Percentiles rank a stretch among this genome's conserved stretches.
These are phyloP conservation scores for Helicoverpa assulta DNA, from an alignment of 2,888 invertebrate species.

Conservation along the genomic window DNA sequence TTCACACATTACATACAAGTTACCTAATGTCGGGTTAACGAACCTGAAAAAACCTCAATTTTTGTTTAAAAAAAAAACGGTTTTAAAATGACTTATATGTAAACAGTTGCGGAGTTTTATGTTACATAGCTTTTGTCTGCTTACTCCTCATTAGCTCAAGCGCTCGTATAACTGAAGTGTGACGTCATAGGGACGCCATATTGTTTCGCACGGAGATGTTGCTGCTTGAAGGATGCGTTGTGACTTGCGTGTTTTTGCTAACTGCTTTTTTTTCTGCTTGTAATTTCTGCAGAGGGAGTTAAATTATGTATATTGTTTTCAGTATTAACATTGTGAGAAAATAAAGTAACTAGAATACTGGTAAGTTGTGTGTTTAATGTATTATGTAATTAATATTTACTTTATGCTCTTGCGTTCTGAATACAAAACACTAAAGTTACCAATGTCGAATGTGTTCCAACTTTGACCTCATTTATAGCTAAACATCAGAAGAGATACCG, in stretches of 20 bases:
- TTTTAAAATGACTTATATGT: conserved; percentile 48
- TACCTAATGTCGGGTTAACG: background rate
- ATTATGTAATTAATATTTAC: too few species aligned
- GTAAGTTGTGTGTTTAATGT: too few species aligned
- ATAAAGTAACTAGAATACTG: too few species aligned
- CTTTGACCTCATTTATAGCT: too few species aligned
- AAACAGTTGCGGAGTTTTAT: conserved; percentile 37
- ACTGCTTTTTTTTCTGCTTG: background rate
- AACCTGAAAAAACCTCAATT: conserved; percentile 15
- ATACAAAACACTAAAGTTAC: too few species aligned
- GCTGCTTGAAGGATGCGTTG: conserved; percentile 14
- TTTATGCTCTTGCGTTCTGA: too few species aligned
- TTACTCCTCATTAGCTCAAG: conserved; percentile 62
- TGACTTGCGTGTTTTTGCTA: conserved; percentile 1
- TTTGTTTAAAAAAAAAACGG: conserved; percentile 15
- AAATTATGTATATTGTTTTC: too few species aligned
- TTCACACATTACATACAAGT: background rate
- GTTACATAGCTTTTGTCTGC: conserved; percentile 53
- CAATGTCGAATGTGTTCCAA: too few species aligned
- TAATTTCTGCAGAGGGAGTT: too few species aligned
- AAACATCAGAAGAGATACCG: too few species aligned
- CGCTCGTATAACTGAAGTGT: conserved; percentile 33
- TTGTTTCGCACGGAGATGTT: conserved; percentile 40
- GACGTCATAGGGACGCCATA: conserved; percentile 49
- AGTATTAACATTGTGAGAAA: too few species aligned